Evolutionary conservation across 2,113 vertebrate species (phyloP).

Genomic region (Anguilla japonica): DNA sequence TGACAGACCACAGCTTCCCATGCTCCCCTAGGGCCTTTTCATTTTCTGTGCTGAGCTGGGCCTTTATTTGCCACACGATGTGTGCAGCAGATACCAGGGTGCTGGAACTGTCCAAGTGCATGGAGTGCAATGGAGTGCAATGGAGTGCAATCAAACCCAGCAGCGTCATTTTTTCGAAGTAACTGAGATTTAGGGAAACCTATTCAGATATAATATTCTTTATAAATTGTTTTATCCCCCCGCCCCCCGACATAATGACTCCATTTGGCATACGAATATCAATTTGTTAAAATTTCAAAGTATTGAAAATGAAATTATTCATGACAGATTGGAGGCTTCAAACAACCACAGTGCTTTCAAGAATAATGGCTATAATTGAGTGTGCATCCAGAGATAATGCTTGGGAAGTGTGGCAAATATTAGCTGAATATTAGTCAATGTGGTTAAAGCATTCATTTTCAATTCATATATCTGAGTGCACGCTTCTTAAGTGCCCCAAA

Average conservation of each 20-base stretch:
- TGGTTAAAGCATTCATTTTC: too few species aligned
- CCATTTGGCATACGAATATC: too few species aligned
- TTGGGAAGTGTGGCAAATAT: not conserved
- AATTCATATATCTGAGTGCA: too few species aligned
- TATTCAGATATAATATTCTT: not conserved
- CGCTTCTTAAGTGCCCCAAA: too few species aligned
- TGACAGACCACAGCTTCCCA: conserved; percentile 12
- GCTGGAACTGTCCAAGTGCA: not conserved
- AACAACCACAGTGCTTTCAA: not conserved
- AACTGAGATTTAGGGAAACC: not conserved
- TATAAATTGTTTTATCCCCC: too few species aligned
- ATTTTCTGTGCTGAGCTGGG: not conserved
- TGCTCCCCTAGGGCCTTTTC: conserved; percentile 8
- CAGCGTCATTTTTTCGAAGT: not conserved
- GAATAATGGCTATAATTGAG: not conserved
- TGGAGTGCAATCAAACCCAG: not conserved
- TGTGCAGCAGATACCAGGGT: not conserved
- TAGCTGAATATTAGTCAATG: too few species aligned
- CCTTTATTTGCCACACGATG: not conserved
- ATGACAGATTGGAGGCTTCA: not conserved
- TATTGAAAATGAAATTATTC: not conserved
- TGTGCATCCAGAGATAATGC: not conserved
- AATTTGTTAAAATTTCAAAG: too few species aligned
- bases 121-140: not conserved
- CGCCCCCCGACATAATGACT: too few species aligned